phyloP scores from a whole-genome alignment of 2,888 invertebrate genomes.

The Synanthedon vespiformis region DNA sequence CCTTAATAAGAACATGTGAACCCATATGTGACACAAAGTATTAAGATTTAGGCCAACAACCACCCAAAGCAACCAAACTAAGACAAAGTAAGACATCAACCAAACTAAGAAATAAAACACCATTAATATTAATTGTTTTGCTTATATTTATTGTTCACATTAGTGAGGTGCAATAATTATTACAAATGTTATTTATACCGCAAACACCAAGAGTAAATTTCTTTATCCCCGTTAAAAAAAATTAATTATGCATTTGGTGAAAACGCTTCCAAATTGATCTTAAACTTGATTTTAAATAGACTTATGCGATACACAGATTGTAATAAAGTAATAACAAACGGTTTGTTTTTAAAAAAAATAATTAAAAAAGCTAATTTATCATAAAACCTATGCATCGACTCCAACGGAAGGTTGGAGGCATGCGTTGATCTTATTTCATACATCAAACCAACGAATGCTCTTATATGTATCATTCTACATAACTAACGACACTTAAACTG shows the following conservation, averaged over 20 bases:
- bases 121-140: conserved; percentile 49
- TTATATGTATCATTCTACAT: background rate
- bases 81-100: conserved; percentile 12
- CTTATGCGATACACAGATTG: conserved; percentile 50
- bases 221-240: conserved; percentile 40
- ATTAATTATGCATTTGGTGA: conserved; percentile 57
- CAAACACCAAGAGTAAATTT: conserved; percentile 61
- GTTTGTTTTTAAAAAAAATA: conserved; percentile 54
- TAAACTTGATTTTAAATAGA: conserved; percentile 66
- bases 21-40: too few species aligned
- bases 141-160: conserved; percentile 68
- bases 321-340: conserved; percentile 48
- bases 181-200: conserved; percentile 39
- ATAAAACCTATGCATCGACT: conserved; percentile 23
- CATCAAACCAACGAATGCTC: background rate
- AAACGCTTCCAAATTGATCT: conserved; percentile 67
- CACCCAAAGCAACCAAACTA: conserved; percentile 9
- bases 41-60: too few species aligned
- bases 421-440: conserved; percentile 53
- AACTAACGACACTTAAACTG: background rate
- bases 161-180: conserved; percentile 53
- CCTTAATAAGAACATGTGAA: too few species aligned
- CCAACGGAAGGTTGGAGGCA: conserved; percentile 11
- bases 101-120: conserved; percentile 42
- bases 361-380: conserved; percentile 57